Evolutionary conservation across 2,797 vertebrate genomes (phyloP).

Genomic region (Danionella dracula): DNA sequence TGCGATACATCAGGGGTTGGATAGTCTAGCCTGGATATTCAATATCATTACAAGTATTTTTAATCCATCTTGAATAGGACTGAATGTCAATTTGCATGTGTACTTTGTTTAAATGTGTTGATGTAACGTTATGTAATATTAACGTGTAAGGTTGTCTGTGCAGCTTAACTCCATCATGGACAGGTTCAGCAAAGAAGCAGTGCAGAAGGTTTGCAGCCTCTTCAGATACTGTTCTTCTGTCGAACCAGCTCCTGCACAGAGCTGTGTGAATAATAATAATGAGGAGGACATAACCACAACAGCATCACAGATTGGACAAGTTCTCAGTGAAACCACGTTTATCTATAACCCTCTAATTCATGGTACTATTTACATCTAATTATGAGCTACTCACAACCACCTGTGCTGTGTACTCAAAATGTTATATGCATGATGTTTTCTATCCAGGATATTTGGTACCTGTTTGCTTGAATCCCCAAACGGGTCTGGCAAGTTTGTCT

Average conservation of each 20-base stretch:
- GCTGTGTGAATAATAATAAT: not conserved
- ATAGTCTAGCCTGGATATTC: too few relatives aligned
- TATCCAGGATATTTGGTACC: not conserved
- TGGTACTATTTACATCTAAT: not conserved
- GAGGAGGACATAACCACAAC: not conserved
- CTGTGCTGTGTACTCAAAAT: not conserved
- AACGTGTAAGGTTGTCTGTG: too few relatives aligned
- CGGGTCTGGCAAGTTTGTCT: not conserved
- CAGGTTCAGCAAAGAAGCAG: conserved; percentile 26
- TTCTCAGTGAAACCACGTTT: not conserved
- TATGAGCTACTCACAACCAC: too few relatives aligned
- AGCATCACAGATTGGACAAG: not conserved
- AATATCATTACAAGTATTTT: too few relatives aligned
- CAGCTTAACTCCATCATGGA: conserved; percentile 32
- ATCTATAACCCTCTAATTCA: too few relatives aligned
- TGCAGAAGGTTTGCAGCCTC: conserved; percentile 37
- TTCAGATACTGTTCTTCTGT: conserved; percentile 11
- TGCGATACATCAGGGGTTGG: too few relatives aligned
- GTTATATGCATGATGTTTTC: not conserved
- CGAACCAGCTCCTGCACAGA: not conserved
- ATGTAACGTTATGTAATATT: too few relatives aligned
- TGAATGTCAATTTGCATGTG: too few relatives aligned
- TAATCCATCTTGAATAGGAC: too few relatives aligned
- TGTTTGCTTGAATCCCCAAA: not conserved
- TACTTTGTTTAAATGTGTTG: too few relatives aligned